phyloP scores from a whole-genome alignment of 1,140 invertebrate species.

The Thaumetopoea pityocampa region DNA sequence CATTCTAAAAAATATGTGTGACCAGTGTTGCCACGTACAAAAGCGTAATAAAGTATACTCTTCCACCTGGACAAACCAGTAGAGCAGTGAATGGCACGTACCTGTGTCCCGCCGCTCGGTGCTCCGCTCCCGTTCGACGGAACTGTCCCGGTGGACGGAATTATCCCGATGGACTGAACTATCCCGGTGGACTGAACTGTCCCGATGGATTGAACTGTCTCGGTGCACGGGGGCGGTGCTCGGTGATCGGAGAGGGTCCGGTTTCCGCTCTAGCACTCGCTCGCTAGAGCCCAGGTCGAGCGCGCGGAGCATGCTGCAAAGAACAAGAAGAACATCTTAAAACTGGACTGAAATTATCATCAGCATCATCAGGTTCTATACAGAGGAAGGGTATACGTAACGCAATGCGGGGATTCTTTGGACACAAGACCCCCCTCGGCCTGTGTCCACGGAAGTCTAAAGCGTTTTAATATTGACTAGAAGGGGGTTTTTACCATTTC shows the following conservation, averaged over 20 bases:
- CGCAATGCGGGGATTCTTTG: too few species aligned
- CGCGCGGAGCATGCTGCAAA: conserved; percentile 84
- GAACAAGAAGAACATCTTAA: conserved; percentile 29
- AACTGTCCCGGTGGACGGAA: conserved; percentile 72
- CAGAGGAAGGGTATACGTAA: too few species aligned
- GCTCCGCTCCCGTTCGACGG: conserved; percentile 60
- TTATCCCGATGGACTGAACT: conserved; percentile 59
- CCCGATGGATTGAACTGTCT: conserved; percentile 57
- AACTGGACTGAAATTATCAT: too few species aligned
- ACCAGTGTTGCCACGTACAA: too few species aligned
- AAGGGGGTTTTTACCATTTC: too few species aligned
- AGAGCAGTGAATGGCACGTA: conserved; percentile 33
- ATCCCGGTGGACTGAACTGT: conserved; percentile 57
- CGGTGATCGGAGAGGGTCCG: conserved; percentile 58
- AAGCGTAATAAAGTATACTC: too few species aligned
- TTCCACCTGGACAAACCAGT: neutral
- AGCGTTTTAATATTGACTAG: too few species aligned
- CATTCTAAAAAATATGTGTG: too few species aligned
- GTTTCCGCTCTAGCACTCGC: conserved; percentile 71
- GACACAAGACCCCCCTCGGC: too few species aligned
- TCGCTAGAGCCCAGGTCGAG: conserved; percentile 81
- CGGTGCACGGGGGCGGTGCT: conserved; percentile 76
- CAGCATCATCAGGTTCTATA: too few species aligned
- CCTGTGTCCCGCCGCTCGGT: conserved; percentile 65
- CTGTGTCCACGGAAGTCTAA: too few species aligned